These are phyloP conservation scores for Halocaridina rubra DNA, from an alignment of 2,888 invertebrate species.

Conservation along the genomic window DNA sequence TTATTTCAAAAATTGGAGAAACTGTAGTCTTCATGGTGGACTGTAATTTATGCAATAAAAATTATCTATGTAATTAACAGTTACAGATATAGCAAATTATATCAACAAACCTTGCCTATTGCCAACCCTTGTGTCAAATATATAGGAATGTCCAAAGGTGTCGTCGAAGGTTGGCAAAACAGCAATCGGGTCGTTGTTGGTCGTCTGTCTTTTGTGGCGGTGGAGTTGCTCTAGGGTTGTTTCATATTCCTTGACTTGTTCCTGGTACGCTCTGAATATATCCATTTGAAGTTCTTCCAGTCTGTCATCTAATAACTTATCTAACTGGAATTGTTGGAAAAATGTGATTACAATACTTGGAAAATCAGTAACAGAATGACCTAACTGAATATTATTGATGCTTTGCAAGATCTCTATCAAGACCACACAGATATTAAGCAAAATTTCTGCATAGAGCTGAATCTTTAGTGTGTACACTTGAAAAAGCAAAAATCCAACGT, in stretches of 20 bases:
- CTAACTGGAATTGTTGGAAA: background rate
- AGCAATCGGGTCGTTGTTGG: background rate
- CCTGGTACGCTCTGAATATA: background rate
- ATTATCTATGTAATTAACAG: too few relatives aligned
- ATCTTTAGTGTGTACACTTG: too few relatives aligned
- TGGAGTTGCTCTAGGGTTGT: background rate
- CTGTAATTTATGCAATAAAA: background rate
- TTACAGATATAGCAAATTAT: background rate
- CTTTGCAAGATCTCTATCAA: too few relatives aligned
- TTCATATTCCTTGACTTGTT: background rate
- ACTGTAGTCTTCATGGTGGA: background rate
- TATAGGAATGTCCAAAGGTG: conserved; percentile 12
- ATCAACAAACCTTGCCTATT: conserved; percentile 4
- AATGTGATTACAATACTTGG: too few relatives aligned
- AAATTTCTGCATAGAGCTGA: too few relatives aligned
- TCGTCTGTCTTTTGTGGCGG: background rate
- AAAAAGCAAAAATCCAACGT: too few relatives aligned
- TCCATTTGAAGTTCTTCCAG: background rate
- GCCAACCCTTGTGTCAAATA: conserved; percentile 21
- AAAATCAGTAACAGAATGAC: too few relatives aligned
- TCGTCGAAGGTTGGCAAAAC: background rate
- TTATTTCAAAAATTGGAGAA: background rate
- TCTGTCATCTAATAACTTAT: background rate
- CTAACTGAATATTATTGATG: too few relatives aligned
- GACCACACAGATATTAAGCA: too few relatives aligned